These are phyloP conservation scores for Astropecten irregularis DNA, from an alignment of 53 echinoderm and acorn worm species.

Conservation along the genomic window DNA sequence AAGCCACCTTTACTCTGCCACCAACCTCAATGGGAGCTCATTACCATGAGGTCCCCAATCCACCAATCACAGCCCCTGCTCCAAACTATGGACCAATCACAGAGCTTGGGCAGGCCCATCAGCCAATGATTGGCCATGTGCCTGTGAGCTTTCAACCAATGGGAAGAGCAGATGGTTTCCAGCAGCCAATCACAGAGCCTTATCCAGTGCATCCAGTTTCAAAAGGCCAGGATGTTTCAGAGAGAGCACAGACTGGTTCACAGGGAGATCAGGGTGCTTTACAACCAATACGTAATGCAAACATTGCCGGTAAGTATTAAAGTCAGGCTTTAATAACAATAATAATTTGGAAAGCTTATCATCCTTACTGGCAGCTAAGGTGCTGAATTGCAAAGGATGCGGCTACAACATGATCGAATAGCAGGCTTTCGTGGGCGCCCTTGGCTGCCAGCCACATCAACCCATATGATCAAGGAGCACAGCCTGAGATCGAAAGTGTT, in stretches of 20 bases:
- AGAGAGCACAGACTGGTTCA: not conserved
- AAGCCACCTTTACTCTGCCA: not conserved
- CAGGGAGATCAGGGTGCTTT: not conserved
- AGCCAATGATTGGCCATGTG: slow-evolving; percentile 13
- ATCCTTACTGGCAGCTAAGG: too few species aligned
- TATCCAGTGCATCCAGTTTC: not conserved
- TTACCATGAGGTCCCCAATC: not conserved
- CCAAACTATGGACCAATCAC: slow-evolving; percentile 8
- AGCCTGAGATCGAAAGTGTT: too few species aligned
- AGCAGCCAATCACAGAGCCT: slow-evolving; percentile 7
- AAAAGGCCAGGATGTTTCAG: slow-evolving; percentile 5
- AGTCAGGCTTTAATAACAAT: too few species aligned
- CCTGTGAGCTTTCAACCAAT: slow-evolving; percentile 9
- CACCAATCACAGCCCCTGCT: not conserved
- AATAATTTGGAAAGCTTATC: too few species aligned
- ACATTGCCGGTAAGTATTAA: too few species aligned
- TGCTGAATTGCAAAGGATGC: too few species aligned
- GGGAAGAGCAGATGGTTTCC: not conserved
- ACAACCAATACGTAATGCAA: too few species aligned
- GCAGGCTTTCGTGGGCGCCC: too few species aligned
- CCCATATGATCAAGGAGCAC: too few species aligned
- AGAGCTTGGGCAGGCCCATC: slow-evolving; percentile 2
- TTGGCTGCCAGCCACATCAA: too few species aligned
- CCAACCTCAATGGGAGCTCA: not conserved
- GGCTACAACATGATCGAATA: too few species aligned